phyloP scores from a whole-genome alignment of 2,888 invertebrate genomes.

The Apocheima hispidaria region DNA sequence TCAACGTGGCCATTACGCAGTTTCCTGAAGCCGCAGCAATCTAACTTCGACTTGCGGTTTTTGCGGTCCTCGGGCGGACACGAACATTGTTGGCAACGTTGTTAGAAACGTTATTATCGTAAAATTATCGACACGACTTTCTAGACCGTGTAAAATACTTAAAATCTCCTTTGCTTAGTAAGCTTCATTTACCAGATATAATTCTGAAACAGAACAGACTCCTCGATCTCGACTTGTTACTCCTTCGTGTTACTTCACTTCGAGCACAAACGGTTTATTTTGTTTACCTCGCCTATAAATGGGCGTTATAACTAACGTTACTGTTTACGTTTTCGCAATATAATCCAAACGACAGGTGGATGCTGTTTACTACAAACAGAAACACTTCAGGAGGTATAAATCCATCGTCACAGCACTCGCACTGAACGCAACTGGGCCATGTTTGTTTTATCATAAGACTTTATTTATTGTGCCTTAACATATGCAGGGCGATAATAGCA shows the following conservation, averaged over 20 bases:
- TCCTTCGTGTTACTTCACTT: conserved; percentile 18
- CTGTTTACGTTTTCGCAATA: conserved; percentile 58
- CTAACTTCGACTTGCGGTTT: conserved; percentile 52
- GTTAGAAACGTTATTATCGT: conserved; percentile 11
- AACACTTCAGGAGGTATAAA: conserved; percentile 66
- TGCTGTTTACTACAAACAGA: conserved; percentile 53
- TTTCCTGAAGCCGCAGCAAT: conserved; percentile 54
- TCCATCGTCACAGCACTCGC: conserved; percentile 62
- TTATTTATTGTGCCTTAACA: conserved; percentile 63
- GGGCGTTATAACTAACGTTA: conserved; percentile 35
- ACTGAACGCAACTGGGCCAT: conserved; percentile 60
- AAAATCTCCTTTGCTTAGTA: not conserved
- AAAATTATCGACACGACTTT: conserved; percentile 23
- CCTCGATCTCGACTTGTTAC: not conserved
- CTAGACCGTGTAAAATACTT: not conserved
- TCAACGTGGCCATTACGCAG: conserved; percentile 54
- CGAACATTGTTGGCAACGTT: conserved; percentile 42
- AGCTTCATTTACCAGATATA: not conserved
- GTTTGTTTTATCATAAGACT: conserved; percentile 68
- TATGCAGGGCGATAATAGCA: conserved; percentile 50
- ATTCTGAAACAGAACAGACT: not conserved
- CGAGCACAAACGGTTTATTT: conserved; percentile 33
- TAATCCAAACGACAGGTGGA: conserved; percentile 71
- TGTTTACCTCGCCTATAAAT: conserved; percentile 43
- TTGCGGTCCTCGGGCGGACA: conserved; percentile 62